Evolutionary conservation across 2,113 vertebrate species (phyloP).

Genomic region (Nothocercus nigrocapillus): DNA sequence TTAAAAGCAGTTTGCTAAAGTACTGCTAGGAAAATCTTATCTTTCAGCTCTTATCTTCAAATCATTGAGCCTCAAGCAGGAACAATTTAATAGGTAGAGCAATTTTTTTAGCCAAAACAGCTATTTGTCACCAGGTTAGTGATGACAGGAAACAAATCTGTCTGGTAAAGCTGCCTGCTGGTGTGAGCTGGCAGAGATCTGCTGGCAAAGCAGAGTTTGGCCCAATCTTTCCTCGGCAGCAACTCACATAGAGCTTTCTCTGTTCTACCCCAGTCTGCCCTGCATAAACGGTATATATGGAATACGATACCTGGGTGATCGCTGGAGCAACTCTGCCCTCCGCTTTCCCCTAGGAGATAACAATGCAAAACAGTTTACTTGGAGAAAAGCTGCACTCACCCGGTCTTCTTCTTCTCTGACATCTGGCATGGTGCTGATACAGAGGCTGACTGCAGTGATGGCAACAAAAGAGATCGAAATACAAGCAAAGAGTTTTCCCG

Average conservation of each 20-base stretch:
- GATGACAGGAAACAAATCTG: background rate
- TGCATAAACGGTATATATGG: background rate
- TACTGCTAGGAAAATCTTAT: background rate
- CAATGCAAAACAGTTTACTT: background rate
- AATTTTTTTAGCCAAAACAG: background rate
- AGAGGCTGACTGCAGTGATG: constrained; percentile 94
- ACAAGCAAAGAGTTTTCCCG: constrained; percentile 95
- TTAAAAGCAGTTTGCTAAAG: background rate
- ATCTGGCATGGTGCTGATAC: constrained; percentile 97
- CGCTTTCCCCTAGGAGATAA: background rate
- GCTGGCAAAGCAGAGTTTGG: background rate
- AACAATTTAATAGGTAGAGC: background rate
- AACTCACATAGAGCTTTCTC: background rate
- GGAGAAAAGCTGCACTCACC: constrained; percentile 79
- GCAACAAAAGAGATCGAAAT: constrained; percentile 93
- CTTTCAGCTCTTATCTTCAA: background rate
- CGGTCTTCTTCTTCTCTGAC: constrained; percentile 92
- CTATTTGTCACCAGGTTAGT: background rate
- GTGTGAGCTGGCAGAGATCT: background rate
- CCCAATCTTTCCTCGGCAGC: background rate
- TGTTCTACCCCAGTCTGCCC: background rate
- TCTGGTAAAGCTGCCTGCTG: background rate
- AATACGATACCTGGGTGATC: background rate
- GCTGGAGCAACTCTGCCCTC: background rate
- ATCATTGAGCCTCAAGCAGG: background rate